Evolutionary conservation across 2,113 vertebrate species (phyloP).

Genomic region (Scopus umbretta): DNA sequence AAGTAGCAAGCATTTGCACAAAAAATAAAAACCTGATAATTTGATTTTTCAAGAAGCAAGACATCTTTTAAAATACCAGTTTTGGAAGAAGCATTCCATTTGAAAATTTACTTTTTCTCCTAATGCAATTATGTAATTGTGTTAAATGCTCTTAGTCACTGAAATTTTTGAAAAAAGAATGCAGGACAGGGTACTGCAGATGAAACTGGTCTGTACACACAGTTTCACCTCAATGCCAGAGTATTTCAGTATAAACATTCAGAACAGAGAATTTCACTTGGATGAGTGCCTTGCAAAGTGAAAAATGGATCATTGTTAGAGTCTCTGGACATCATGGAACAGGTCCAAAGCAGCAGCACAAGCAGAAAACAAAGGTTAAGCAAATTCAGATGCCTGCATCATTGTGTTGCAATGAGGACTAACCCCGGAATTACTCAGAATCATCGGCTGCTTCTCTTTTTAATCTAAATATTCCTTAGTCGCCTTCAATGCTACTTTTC

Average conservation of each 20-base stretch:
- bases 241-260: background rate
- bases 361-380: background rate
- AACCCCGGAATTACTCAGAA: background rate
- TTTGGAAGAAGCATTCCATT: background rate
- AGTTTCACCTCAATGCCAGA: background rate
- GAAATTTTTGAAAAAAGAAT: background rate
- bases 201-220: background rate
- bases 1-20: background rate
- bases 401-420: background rate
- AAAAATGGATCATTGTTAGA: background rate
- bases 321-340: background rate
- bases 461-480: background rate
- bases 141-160: background rate
- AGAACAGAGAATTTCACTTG: background rate
- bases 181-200: background rate
- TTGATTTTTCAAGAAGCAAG: background rate
- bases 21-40: background rate
- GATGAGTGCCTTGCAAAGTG: background rate
- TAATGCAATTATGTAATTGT: conserved; percentile 1
- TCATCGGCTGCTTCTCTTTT: background rate
- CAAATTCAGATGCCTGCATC: background rate
- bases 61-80: background rate
- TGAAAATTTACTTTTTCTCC: background rate
- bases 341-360: background rate
- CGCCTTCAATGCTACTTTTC: background rate